Evolutionary conservation across 2,888 invertebrate species (phyloP).

Genomic region (Polydrusus tereticollis): DNA sequence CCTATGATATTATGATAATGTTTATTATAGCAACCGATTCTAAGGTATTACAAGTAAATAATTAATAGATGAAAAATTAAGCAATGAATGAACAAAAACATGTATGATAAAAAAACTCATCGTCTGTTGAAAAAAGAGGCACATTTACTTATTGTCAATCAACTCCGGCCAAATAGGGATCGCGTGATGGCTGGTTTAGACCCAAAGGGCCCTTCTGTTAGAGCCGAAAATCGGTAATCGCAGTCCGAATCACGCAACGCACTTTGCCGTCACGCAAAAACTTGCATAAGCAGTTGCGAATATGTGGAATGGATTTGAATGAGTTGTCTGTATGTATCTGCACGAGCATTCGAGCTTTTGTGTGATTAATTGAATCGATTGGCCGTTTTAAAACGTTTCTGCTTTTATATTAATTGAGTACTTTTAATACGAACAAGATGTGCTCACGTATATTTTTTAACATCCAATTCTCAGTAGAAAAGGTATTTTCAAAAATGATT

Average conservation of each 20-base stretch:
- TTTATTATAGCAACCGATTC: no score
- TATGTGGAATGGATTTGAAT: slow-evolving; percentile 25
- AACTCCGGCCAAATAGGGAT: slow-evolving; percentile 41
- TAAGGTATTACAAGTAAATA: no score
- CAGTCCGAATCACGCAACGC: slow-evolving; percentile 62
- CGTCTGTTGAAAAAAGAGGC: slow-evolving; percentile 24
- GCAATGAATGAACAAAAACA: no score
- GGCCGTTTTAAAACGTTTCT: slow-evolving; percentile 5
- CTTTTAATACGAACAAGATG: no score
- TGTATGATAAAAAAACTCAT: not conserved
- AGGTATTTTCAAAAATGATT: no score
- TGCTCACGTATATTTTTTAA: no score
- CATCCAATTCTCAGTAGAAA: no score
- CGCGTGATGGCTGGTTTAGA: slow-evolving; percentile 28
- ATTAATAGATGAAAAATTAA: no score
- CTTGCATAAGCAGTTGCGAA: slow-evolving; percentile 63
- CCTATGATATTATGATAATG: no score
- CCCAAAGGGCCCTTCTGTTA: slow-evolving; percentile 49
- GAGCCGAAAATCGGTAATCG: slow-evolving; percentile 60
- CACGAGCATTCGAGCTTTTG: slow-evolving; percentile 6
- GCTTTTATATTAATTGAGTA: not conserved
- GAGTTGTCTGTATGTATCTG: slow-evolving; percentile 16
- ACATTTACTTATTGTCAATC: slow-evolving; percentile 43
- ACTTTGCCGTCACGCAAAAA: slow-evolving; percentile 60
- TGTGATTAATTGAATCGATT: slow-evolving; percentile 21